Conservation (phyloP, 1,140 invertebrate genomes). For the Rhagoletis zephyria region DNA sequence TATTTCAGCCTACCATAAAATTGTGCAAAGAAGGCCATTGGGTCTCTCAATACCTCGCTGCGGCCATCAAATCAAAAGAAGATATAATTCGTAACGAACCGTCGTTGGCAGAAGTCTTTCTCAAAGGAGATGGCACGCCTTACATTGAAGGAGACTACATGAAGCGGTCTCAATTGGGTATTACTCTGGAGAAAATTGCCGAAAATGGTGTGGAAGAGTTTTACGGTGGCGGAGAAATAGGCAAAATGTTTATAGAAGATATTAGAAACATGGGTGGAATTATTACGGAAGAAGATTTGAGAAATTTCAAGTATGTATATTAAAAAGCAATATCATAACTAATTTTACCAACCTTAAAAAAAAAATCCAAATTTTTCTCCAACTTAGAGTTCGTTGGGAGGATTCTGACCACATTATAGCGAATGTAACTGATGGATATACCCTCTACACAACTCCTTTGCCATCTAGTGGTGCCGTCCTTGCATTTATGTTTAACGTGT, state of each 20-base stretch:
- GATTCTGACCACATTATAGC: constrained; percentile 75
- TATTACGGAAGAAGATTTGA: constrained; percentile 84
- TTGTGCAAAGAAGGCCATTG: constrained; percentile 82
- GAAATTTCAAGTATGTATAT: constrained; percentile 74
- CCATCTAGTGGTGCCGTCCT: constrained; percentile 88
- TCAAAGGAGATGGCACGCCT: constrained; percentile 78
- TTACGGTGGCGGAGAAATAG: constrained; percentile 81
- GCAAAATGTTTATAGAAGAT: constrained; percentile 80
- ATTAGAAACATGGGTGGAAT: constrained; percentile 82
- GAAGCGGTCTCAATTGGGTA: constrained; percentile 79
- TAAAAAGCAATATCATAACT: background rate
- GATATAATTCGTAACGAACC: constrained; percentile 78
- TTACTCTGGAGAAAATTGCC: constrained; percentile 83
- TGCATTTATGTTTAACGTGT: constrained; percentile 87
- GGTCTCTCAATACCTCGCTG: constrained; percentile 83
- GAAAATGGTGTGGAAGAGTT: constrained; percentile 78
- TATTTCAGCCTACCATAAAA: constrained; percentile 86
- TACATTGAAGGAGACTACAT: constrained; percentile 82
- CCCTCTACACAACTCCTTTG: constrained; percentile 83
- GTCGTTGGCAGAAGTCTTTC: constrained; percentile 78
- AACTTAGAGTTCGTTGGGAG: constrained; percentile 74
- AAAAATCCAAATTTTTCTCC: constrained; percentile 20
- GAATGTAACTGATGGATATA: constrained; percentile 77
- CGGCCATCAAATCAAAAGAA: constrained; percentile 76
- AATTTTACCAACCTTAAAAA: background rate